phyloP scores from a whole-genome alignment of 1,140 invertebrate genomes.

The Stratiolaelaps scimitus region DNA sequence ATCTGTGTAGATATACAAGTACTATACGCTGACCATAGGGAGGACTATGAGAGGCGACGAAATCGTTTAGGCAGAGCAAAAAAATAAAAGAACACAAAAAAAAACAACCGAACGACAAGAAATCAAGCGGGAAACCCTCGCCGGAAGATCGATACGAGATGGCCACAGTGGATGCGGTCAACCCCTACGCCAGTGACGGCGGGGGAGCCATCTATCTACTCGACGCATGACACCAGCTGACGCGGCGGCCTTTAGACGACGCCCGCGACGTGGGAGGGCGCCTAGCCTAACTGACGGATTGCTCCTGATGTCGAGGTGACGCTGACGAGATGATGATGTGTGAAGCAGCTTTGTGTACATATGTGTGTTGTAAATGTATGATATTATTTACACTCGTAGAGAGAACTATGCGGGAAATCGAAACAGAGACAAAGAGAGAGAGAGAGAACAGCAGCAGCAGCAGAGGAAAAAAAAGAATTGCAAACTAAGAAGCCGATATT shows the following conservation, averaged over 20 bases:
- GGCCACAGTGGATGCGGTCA: not conserved
- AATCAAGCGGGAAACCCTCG: too few species aligned
- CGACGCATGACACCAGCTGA: not conserved
- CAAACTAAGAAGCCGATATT: too few species aligned
- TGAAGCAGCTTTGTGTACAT: constrained; percentile 28
- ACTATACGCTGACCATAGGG: too few species aligned
- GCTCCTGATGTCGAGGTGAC: not conserved
- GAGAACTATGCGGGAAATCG: not conserved
- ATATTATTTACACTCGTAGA: constrained; percentile 24
- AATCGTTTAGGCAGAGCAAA: too few species aligned
- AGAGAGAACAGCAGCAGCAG: too few species aligned
- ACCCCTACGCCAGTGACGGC: not conserved
- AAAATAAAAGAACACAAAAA: too few species aligned
- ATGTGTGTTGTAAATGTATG: constrained; percentile 22
- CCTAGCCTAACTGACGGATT: not conserved
- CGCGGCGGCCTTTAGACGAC: not conserved
- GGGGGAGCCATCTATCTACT: not conserved
- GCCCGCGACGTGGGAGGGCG: not conserved
- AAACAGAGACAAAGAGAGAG: too few species aligned
- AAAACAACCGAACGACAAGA: too few species aligned
- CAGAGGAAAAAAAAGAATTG: too few species aligned
- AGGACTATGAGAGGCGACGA: too few species aligned
- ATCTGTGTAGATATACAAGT: too few species aligned
- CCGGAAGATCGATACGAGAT: too few species aligned
- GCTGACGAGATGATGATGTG: not conserved